Evolutionary conservation across 2,888 invertebrate species (phyloP), one percentile per base, ranked within the genome.

Genomic region (Agrochola circellaris): DNA sequence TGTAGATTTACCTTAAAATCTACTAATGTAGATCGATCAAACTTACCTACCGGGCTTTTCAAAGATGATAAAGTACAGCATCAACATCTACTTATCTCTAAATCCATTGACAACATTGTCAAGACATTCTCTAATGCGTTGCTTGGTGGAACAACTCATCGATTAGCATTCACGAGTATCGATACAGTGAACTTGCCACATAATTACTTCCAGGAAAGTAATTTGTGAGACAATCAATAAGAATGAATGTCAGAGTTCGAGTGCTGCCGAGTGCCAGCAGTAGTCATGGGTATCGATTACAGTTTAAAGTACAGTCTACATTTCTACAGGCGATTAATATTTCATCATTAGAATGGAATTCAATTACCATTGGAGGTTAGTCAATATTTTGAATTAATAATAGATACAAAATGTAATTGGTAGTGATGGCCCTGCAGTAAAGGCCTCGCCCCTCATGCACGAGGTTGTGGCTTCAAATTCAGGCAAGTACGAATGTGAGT

Each of bases 201-300:
- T 42, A 51, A 68, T 45, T 75, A 45, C 70, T 26, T 81, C 15
- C 61, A 23, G 48, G 77, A 38, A 81, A 77, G 34, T 70, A 62
- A 81, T 67, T 78, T 81, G 34, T 73, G 9, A 38, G 26, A 5
- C 17, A 70, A 82, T 82, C 82, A n/a, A 82, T 82, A 62, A 26
- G 17, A 71, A 42, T 58, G 38, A 82, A 73, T 71, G 78, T 71
- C 67, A 67, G 26, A 48, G 73, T 58, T 62, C 23, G 79, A 45
- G 9, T n/a, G 38, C 4, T 11, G 30, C 8, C 15, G 38, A 77
- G 58, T 42, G 75, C 17, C 48, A 9, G 7, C 7, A 51, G 38
- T 60, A 11, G 26, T 15, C 9, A 5, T 38, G 20, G 8, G 17
- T 62, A 73, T 81, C 62, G 73, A 64, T 81, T 38, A 62, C 38